Percentiles rank a stretch among this genome's conserved stretches.
phyloP scores from a whole-genome alignment of 2,888 invertebrate species.

The Ephialtes manifestator region DNA sequence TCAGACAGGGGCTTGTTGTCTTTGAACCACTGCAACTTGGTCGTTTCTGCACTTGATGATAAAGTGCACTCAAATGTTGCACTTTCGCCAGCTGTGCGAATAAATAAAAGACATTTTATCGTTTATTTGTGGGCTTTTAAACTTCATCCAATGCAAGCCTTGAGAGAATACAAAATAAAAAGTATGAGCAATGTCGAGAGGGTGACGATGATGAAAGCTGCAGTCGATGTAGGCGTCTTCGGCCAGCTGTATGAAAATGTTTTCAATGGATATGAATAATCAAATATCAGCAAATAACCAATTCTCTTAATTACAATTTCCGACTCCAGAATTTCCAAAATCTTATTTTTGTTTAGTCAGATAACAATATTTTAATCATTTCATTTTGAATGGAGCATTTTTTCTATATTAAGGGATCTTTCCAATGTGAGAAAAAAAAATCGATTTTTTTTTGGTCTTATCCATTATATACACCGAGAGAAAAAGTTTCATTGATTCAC shows the following conservation, averaged over 20 bases:
- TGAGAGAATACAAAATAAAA: constrained; percentile 19
- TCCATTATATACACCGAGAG: too few relatives aligned
- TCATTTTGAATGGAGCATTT: too few relatives aligned
- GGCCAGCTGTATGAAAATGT: constrained; percentile 62
- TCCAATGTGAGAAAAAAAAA: too few relatives aligned
- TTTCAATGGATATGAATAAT: not conserved
- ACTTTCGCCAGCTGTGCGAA: constrained; percentile 91
- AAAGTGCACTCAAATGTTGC: constrained; percentile 93
- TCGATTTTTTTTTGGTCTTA: too few relatives aligned
- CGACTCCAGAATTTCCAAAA: not conserved
- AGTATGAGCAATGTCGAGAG: constrained; percentile 41
- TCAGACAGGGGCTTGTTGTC: constrained; percentile 94
- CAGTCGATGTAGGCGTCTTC: constrained; percentile 49
- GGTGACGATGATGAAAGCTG: constrained; percentile 67
- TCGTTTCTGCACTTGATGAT: constrained; percentile 87
- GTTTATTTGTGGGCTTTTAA: not conserved
- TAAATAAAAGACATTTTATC: not conserved
- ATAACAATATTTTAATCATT: too few relatives aligned
- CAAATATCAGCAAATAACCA: constrained; percentile 1
- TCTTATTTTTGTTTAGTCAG: not conserved
- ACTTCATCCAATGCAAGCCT: constrained; percentile 43
- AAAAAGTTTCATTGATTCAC: too few relatives aligned
- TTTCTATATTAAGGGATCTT: too few relatives aligned
- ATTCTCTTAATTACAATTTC: not conserved
- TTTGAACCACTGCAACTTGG: constrained; percentile 93